phyloP scores from a whole-genome alignment of 2,888 invertebrate genomes.

The Dasypolia templi region DNA sequence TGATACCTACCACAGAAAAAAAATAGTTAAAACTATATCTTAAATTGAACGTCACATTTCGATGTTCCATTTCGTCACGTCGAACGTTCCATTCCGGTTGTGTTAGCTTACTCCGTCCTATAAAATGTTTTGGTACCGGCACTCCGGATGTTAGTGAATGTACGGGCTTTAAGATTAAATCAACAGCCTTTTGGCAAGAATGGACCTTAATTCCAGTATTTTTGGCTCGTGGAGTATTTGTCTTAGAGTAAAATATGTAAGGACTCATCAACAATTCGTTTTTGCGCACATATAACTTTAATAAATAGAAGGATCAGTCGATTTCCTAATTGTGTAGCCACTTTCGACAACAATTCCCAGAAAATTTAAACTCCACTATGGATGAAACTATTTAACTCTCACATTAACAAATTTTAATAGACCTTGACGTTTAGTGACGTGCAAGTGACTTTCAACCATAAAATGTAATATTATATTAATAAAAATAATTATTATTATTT shows the following conservation, averaged over 20 bases:
- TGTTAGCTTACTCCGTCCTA: not conserved
- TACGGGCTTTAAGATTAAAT: slow-evolving; percentile 32
- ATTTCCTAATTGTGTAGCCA: not conserved
- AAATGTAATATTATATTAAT: too few species aligned
- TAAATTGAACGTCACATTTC: slow-evolving; percentile 37
- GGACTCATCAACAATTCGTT: not conserved
- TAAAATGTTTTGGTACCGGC: not conserved
- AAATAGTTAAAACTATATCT: not conserved
- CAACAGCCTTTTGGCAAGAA: slow-evolving; percentile 1
- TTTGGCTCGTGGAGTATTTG: not conserved
- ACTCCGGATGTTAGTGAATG: not conserved
- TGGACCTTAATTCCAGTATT: not conserved
- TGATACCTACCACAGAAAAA: not conserved
- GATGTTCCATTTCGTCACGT: slow-evolving; percentile 20
- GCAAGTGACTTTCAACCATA: not conserved
- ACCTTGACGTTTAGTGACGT: not conserved
- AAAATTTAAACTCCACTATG: not conserved
- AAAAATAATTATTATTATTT: too few species aligned
- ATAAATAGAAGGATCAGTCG: not conserved
- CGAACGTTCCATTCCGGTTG: slow-evolving; percentile 29
- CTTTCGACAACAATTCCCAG: not conserved
- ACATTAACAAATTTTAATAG: too few species aligned
- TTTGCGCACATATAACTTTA: not conserved
- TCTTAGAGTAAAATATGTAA: not conserved
- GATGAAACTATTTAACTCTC: not conserved